Evolutionary conservation across 2,888 invertebrate species (phyloP), one percentile per base, ranked within the genome.

Genomic region (Ophonus ardosiacus): DNA sequence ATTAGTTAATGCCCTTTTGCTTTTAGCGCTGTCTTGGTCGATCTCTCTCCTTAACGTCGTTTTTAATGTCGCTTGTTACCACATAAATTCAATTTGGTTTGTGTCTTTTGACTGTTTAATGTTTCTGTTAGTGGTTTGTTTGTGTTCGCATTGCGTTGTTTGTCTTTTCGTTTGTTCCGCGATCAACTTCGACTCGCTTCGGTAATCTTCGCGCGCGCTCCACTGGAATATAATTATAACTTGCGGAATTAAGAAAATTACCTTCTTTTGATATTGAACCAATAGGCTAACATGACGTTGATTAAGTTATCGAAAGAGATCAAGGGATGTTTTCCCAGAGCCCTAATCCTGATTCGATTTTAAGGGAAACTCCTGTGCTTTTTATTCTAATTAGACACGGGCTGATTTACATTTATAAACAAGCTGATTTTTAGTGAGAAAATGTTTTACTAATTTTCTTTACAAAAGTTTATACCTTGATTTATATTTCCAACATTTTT

Each of bases 61-160:
- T 84, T 84, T 84, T 84, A 84, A 84, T 84, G 84, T 56, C 65
- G 59, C 82, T 82, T 82, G 82, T 82, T 82, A 78, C 84, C 85
- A 65, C 80, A 85, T 85, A 85, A 85, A 85, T 85, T 85, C 43
- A 85, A 85, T 85, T 85, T 85, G 68, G 80, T 85, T 80, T 80
- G 68, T 80, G 85, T 85, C 85, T 85, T 84, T 85, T 85, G 85
- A 85, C 71, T 85, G 85, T 85, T 85, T 80, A 85, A 85, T 85
- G 85, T 85, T 85, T 80, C 85, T 78, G 78, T 84, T 83, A 74
- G 76, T 74, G 61, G 74, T 81, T 78, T 84, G 76, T 84, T 76
- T 84, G 76, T 84, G 84, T 84, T 78, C 84, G 61, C 84, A 76
- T 78, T 74, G 78, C 43, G 84, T 63, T 84, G 84, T 84, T 84